Evolutionary conservation across 2,113 vertebrate genomes (phyloP), one percentile per base, ranked within the genome.

Genomic region (Odocoileus hemionus): DNA sequence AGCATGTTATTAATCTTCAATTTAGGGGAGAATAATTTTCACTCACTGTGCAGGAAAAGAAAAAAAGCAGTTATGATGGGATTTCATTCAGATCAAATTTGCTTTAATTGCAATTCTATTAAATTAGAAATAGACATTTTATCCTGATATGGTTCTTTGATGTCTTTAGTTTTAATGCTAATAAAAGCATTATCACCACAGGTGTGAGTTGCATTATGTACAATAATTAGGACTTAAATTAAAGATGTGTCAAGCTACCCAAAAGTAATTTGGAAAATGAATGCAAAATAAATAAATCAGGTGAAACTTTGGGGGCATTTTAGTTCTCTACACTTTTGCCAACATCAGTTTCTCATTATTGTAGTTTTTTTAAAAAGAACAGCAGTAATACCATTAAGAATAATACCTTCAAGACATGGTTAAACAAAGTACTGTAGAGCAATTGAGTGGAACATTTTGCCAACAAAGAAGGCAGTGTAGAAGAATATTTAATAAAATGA

Each of bases 171-270:
- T 98, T 95, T 98, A 98, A 97, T 97, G 96, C 57, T 98, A 98
- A 98, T 98, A 98, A 97, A 98, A 95, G 54, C 97, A 97, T 98
- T 98, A 99, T 97, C 98, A 97, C 97, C 97, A 98, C 98, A 98
- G 98, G 98, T 99, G 97, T 97, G 96, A 97, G 39, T 80, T 97
- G 96, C 93, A 97, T 98, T 98, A 97, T 30, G 43, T 96, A 98
- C 94, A 98, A 96, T 98, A 98, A 98, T 98, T 98, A 98, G 94
- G 92, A 54, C 90, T 97, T n/a, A n/a, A 98, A 98, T 98, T 98
- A 97, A 98, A 98, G 96, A 47, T 84, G 94, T 98, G 97, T 97
- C 94, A 98, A 91, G 84, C 94, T 98, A 86, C 94, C 97, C 54
- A 93, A 97, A 98, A 97, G 91, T 90, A 96, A 98, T 98, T 98